phyloP scores from a whole-genome alignment of 2,888 invertebrate species.

The Cistogaster globosa region DNA sequence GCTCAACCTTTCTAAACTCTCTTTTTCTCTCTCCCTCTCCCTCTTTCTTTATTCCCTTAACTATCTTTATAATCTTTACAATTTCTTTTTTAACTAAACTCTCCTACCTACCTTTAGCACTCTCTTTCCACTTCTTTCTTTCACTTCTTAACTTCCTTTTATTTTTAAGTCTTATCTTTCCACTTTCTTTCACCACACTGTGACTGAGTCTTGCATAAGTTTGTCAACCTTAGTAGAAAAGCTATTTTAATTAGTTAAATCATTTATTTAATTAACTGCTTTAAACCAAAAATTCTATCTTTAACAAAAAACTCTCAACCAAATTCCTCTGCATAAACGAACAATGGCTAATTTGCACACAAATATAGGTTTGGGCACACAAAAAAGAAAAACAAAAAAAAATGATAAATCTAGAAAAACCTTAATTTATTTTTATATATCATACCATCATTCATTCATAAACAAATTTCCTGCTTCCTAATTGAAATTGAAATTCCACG shows the following conservation, averaged over 20 bases:
- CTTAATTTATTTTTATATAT: constrained; percentile 18
- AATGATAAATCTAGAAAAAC: constrained; percentile 26
- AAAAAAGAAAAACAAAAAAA: too few species aligned
- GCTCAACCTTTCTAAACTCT: constrained; percentile 80
- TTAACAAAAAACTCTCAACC: constrained; percentile 14
- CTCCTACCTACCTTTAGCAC: background rate
- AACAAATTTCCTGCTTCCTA: constrained; percentile 7
- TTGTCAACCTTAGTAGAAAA: constrained; percentile 63
- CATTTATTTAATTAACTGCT: constrained; percentile 79
- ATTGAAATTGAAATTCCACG: constrained; percentile 33
- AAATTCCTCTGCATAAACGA: constrained; percentile 37
- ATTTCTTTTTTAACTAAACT: background rate
- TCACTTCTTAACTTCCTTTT: constrained; percentile 6
- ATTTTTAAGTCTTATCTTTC: constrained; percentile 10
- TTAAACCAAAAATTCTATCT: constrained; percentile 77
- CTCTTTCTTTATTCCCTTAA: background rate
- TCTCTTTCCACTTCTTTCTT: background rate
- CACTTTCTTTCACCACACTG: constrained; percentile 5
- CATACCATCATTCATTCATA: constrained; percentile 23
- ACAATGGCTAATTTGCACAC: constrained; percentile 64
- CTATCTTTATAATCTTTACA: background rate
- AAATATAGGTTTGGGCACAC: constrained; percentile 21
- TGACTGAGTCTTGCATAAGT: constrained; percentile 68
- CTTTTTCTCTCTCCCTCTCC: background rate
- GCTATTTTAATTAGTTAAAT: constrained; percentile 73